phyloP scores from a whole-genome alignment of 1,140 invertebrate species.

The Kradibia gibbosae region DNA sequence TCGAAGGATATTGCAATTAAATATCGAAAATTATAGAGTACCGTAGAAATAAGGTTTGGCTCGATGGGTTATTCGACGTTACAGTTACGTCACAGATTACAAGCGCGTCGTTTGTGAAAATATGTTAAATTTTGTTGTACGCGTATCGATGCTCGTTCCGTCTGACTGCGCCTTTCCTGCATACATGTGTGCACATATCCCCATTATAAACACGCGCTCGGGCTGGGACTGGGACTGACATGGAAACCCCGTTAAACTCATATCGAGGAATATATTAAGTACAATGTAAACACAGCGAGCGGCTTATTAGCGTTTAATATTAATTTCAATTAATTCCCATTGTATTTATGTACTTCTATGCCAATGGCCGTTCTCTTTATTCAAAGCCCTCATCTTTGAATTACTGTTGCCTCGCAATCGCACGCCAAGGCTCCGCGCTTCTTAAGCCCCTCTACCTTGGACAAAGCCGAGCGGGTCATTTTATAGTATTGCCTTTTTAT shows the following conservation, averaged over 20 bases:
- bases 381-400: conserved; percentile 29
- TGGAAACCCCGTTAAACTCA: conserved; percentile 42
- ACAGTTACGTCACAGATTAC: conserved; percentile 41
- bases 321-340: not conserved
- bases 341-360: too few relatives aligned
- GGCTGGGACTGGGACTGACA: not conserved
- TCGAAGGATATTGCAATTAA: not conserved
- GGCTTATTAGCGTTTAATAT: conserved; percentile 23
- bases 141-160: conserved; percentile 17
- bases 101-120: not conserved
- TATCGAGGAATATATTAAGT: conserved; percentile 43
- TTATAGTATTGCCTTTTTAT: too few relatives aligned
- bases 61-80: conserved; percentile 2
- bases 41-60: conserved; percentile 6
- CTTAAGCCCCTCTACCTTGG: too few relatives aligned
- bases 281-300: conserved; percentile 43
- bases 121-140: conserved; percentile 26
- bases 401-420: conserved; percentile 30
- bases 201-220: not conserved
- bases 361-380: too few relatives aligned
- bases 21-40: not conserved
- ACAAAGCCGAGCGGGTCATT: too few relatives aligned
- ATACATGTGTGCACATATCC: too few relatives aligned
- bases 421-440: too few relatives aligned
- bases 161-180: not conserved